phyloP scores from a whole-genome alignment of 2,888 invertebrate genomes.

The Tipula lateralis region DNA sequence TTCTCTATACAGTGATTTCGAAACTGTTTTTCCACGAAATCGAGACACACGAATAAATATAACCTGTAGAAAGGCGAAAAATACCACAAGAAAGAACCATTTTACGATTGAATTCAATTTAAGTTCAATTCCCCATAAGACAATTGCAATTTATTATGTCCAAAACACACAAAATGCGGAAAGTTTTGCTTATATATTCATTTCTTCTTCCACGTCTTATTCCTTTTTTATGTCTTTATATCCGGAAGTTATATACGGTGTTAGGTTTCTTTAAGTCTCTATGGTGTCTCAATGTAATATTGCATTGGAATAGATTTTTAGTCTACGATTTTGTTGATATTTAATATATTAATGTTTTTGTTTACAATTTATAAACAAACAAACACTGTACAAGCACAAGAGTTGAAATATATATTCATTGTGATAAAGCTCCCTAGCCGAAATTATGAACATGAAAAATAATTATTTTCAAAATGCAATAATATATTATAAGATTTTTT shows the following conservation, averaged over 20 bases:
- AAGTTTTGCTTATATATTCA: background rate
- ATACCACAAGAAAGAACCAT: too few relatives aligned
- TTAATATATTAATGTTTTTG: background rate
- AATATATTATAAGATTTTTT: background rate
- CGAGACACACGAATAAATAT: background rate
- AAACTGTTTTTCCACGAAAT: too few relatives aligned
- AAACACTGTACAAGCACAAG: background rate
- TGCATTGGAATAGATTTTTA: background rate
- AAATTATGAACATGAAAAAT: background rate
- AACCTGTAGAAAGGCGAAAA: background rate
- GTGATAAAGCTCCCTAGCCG: background rate
- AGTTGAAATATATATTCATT: background rate
- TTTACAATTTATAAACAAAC: background rate
- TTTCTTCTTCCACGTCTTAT: background rate
- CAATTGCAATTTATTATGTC: conserved; percentile 19
- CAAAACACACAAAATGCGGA: background rate
- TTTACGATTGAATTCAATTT: background rate
- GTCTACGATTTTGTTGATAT: background rate
- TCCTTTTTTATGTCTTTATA: background rate
- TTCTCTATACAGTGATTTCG: too few relatives aligned
- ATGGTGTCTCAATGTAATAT: background rate
- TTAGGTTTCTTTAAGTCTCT: background rate
- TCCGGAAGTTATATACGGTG: background rate
- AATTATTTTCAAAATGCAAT: background rate
- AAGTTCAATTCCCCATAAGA: conserved; percentile 19